phyloP scores from a whole-genome alignment of 2,797 vertebrate species.

The Geotrypetes seraphini region DNA sequence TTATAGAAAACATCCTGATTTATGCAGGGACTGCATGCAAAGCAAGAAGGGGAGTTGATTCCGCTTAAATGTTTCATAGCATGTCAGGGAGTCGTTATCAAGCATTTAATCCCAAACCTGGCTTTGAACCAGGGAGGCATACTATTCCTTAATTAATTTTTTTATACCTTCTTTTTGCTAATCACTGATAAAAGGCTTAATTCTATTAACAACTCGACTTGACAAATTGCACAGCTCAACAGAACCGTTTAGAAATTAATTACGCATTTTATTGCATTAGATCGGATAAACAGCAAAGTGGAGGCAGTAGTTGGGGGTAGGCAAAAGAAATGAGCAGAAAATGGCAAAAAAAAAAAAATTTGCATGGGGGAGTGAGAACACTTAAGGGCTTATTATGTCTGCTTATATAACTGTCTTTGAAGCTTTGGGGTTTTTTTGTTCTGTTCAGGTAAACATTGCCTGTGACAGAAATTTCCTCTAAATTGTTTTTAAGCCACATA shows the following conservation, averaged over 20 bases:
- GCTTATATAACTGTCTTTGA: no score
- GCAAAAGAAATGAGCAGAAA: no score
- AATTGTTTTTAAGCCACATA: no score
- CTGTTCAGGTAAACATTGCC: no score
- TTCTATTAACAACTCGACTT: slow-evolving; percentile 73
- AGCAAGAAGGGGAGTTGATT: slow-evolving; percentile 31
- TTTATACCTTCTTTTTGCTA: slow-evolving; percentile 69
- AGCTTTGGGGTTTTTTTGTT: no score
- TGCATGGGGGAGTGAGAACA: no score
- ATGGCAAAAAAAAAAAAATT: no score
- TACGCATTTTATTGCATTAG: slow-evolving; percentile 71
- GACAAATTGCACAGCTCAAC: slow-evolving; percentile 70
- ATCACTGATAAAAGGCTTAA: slow-evolving; percentile 78
- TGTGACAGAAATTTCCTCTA: no score
- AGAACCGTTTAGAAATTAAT: slow-evolving; percentile 72
- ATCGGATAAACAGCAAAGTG: slow-evolving; percentile 60
- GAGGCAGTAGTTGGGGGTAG: no score
- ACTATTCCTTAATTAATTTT: slow-evolving; percentile 73
- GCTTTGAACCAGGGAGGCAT: slow-evolving; percentile 69
- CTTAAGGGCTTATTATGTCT: no score
- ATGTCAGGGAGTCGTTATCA: slow-evolving; percentile 61
- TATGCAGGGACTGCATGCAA: no score
- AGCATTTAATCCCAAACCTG: slow-evolving; percentile 68
- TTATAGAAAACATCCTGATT: no score
- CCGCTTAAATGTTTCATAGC: slow-evolving; percentile 58